Base-by-base conservation (phyloP, 2,113 vertebrate species). In the Phyllostomus hastatus region DNA sequence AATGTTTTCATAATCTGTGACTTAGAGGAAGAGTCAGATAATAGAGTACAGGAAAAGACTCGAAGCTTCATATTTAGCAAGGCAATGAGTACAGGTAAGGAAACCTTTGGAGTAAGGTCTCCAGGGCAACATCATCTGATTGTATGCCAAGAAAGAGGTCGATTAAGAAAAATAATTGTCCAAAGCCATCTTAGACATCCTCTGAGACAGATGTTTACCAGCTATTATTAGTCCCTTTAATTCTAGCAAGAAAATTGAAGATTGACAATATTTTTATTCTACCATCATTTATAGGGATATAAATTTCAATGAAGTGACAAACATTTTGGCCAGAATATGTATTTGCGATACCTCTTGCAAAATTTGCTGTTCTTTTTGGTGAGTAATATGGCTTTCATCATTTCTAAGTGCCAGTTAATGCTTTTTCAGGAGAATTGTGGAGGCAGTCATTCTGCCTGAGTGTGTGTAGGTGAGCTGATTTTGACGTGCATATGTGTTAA, bases 391-490 rank as follows among this genome's bases (percentile, higher is more conserved):
- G 11, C 61, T 86, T 66, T 86, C 43, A 54, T 31, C 16, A 2
- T 66, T 88, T 16, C 38, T 66, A 38, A 61, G 54, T 52, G 33
- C 35, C 33, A 43, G 2, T 61, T 78, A 79, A 38, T 64, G 41
- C 38, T 38, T 90, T 90, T 79, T 69, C 78, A 93, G 19, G 66
- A 96, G 91, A 80, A 61, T 57, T 93, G 85, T 48, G 26, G 16
- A 73, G 59, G 22, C 10, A 54, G 22, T 41, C 12, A 11, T 64
- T 92, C 57, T 50, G 11, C 24, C 31, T 59, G 22, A 83, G 22
- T 0, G 76, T 2, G 92, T 64, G 94, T 97, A 94, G 84, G 93
- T 96, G 91, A 97, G 11, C 41, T 31, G 94, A 95, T 88, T 70
- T 6, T 15, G 69, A 88, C 2, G 8, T 3, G 57, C 1, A 35